Base-by-base conservation (phyloP, 2,888 invertebrate genomes). In the Furcula furcula region DNA sequence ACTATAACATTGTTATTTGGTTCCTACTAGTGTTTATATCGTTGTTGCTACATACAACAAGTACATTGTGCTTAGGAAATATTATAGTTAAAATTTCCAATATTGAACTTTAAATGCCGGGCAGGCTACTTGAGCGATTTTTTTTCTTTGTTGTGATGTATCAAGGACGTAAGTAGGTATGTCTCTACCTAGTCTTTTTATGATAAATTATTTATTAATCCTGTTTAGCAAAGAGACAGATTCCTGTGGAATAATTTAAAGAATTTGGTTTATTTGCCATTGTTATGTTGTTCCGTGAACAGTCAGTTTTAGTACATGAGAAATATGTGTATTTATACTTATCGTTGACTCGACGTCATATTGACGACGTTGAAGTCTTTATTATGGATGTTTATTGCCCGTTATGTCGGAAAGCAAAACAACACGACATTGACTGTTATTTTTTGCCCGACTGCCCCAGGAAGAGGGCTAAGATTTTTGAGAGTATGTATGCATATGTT, bases 1-100 rank as follows among this genome's bases (percentile, higher is more conserved):
- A 38, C 47, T 61, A 66, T 65, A 65, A 65, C 65, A 51, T 57
- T 55, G 60, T 47, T 55, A 67, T 67, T 67, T 65, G 64, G n/a
- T n/a, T n/a, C n/a, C 46, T 45, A 34, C 46, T 41, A 47, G 52
- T 50, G 46, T 55, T 64, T 51, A 47, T 51, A 60, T 62, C 63
- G 54, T 18, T 36, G 30, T 55, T 55, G 39, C 56, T 36, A 38
- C 54, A 18, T 18, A 49, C 51, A 53, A 56, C 49, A 46, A 55
- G 56, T 58, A 58, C 36, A 50, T 49, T 56, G 45, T 55, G 34
- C 46, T 65, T 56, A 64, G 44, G 57, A 52, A 66, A 63, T 39
- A 30, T 36, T 39, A 30, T 36, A 47, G 41, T 44, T 40, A 44
- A 47, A 39, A 48, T 10, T 19, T 14, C 26, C 14, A 26, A 14